Percentiles rank a stretch among this genome's conserved stretches.
Conservation (phyloP, 2,888 invertebrate species). For the Sesia bembeciformis region DNA sequence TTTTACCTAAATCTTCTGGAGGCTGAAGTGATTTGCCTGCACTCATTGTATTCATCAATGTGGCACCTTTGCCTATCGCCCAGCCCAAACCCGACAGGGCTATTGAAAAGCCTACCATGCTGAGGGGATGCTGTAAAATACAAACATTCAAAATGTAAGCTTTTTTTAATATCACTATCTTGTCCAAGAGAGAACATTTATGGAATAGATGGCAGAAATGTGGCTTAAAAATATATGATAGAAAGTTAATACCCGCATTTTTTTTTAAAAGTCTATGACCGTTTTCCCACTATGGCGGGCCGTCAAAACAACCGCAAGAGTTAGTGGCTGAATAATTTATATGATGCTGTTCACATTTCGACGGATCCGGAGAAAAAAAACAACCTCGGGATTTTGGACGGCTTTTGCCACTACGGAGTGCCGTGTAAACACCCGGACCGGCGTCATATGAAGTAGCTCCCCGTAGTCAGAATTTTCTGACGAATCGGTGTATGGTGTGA, state of each 20-base stretch:
- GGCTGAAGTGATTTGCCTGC: slow-evolving; percentile 59
- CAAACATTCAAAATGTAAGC: neutral
- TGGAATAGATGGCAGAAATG: neutral
- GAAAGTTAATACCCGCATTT: neutral
- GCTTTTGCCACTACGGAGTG: neutral
- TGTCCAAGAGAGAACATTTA: too few relatives aligned
- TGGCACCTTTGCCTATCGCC: slow-evolving; percentile 74
- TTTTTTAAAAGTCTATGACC: too few relatives aligned
- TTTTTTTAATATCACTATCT: too few relatives aligned
- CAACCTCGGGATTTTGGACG: neutral
- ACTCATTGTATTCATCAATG: slow-evolving; percentile 48
- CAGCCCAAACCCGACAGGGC: slow-evolving; percentile 79
- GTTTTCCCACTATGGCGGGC: neutral
- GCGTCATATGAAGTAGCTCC: neutral
- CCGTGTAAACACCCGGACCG: neutral
- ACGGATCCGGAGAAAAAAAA: neutral
- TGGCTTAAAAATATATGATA: neutral
- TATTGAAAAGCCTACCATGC: slow-evolving; percentile 81
- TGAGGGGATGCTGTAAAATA: slow-evolving; percentile 78
- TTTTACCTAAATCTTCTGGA: slow-evolving; percentile 57
- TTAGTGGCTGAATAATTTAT: neutral
- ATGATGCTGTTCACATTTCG: neutral
- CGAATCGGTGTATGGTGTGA: too few relatives aligned
- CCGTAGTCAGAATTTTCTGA: too few relatives aligned
- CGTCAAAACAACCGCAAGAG: neutral